These are phyloP conservation scores for Conopomorpha cramerella DNA, from an alignment of 1,140 invertebrate genomes.

Conservation along the genomic window DNA sequence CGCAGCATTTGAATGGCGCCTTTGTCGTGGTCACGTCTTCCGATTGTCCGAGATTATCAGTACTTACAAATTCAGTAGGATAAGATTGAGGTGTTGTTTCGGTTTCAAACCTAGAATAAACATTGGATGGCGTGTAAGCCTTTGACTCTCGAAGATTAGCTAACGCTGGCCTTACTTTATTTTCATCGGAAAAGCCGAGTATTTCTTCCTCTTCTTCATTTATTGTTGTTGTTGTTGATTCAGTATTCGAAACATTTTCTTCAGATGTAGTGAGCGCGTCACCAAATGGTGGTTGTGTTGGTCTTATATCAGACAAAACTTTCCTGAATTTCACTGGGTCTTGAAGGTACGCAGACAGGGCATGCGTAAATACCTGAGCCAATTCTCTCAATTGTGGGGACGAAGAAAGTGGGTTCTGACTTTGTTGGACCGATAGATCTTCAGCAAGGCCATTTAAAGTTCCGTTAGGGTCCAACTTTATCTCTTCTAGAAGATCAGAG, in stretches of 20 bases:
- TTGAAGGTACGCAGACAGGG: conserved; percentile 78
- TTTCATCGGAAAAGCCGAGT: conserved; percentile 73
- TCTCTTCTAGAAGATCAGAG: conserved; percentile 29
- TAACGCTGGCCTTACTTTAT: conserved; percentile 21
- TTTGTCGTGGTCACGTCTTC: conserved; percentile 25
- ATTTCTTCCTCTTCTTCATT: conserved; percentile 76
- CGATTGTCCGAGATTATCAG: conserved; percentile 25
- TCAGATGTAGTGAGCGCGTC: conserved; percentile 40
- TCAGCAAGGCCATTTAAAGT: conserved; percentile 58
- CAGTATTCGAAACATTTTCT: conserved; percentile 32
- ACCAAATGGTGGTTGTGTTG: conserved; percentile 70
- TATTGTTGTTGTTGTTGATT: conserved; percentile 56
- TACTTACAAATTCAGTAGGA: conserved; percentile 13
- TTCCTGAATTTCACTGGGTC: conserved; percentile 79
- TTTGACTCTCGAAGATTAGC: conserved; percentile 35
- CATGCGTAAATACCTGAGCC: conserved; percentile 81
- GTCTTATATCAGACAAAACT: conserved; percentile 73
- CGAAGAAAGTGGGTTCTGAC: conserved; percentile 61
- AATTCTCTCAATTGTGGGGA: conserved; percentile 74
- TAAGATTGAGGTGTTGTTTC: background rate
- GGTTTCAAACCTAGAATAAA: conserved; percentile 14
- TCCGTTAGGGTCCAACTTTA: conserved; percentile 40
- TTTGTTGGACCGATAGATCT: conserved; percentile 66
- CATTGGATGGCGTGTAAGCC: conserved; percentile 33
- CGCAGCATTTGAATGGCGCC: conserved; percentile 40